Percentiles rank a stretch among this genome's conserved stretches.
These are phyloP conservation scores for Hetaerina americana DNA, from an alignment of 1,140 invertebrate species.

Conservation along the genomic window DNA sequence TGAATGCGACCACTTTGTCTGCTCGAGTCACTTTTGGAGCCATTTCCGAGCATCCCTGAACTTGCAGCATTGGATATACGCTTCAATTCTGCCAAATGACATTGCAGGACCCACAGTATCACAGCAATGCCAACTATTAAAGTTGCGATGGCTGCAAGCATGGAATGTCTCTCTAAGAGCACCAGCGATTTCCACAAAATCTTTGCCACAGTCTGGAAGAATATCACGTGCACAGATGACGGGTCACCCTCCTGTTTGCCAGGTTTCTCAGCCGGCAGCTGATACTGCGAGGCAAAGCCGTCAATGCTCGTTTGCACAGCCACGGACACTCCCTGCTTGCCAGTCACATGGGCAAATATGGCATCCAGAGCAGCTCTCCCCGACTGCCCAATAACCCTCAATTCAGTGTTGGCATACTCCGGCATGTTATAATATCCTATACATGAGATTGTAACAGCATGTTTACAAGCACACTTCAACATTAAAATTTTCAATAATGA, in stretches of 20 bases:
- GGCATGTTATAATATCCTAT: constrained; percentile 71
- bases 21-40: constrained; percentile 5
- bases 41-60: constrained; percentile 49
- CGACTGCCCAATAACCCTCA: constrained; percentile 36
- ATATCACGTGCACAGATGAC: background rate
- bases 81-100: background rate
- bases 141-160: background rate
- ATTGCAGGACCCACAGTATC: background rate
- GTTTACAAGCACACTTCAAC: no score
- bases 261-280: background rate
- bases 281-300: background rate
- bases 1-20: background rate
- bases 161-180: background rate
- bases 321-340: constrained; percentile 18
- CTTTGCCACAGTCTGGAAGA: background rate
- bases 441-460: no score
- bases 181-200: background rate
- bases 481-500: no score
- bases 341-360: constrained; percentile 15
- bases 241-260: background rate
- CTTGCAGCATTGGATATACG: constrained; percentile 27
- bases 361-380: background rate
- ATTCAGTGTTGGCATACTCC: constrained; percentile 36
- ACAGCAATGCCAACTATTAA: background rate
- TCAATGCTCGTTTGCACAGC: constrained; percentile 4